Base-by-base conservation (phyloP, 2,113 vertebrate genomes). In the Holacanthus passer region DNA sequence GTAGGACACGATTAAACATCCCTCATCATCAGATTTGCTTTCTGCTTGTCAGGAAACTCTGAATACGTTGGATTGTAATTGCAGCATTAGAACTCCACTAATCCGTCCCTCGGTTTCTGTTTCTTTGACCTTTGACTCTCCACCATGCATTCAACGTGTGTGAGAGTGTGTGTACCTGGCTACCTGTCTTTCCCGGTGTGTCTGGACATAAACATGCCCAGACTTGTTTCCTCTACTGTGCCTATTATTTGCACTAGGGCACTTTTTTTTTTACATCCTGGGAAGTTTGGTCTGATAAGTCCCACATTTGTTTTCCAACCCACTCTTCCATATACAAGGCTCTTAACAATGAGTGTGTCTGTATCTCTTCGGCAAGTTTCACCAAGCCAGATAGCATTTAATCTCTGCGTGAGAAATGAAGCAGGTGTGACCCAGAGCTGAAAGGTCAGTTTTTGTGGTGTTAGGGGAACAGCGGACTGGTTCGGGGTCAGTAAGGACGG, bases 401-500 rank as follows among this genome's bases (percentile, higher is more conserved):
- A 31, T 62, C n/a, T 50, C 20, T 60, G 56, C 65, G 47, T 22
- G 35, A 56, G 31, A 48, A 48, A 48, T 37, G 2, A 48, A 47
- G 45, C 9, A 62, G 10, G 55, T 55, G 70, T 50, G 41, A 37
- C 8, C 52, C 55, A 17, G 64, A 63, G 39, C 70, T 93, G 67
- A 94, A 71, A 24, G 20, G n/a, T 16, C 31, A 32, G 43, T 88
- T 77, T 89, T 87, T 86, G 86, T 87, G 92, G 63, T 91, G 83
- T 82, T 92, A 99, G 98, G 96, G 97, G 98, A 86, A 99, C 98
- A 0, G 98, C 98, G 0, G 98, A 99, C 94, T 99, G 98, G 98
- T 99, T 99, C 64, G 98, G 98, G 45, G 96, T 99, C 83, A 98
- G 98, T 85, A 99, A 99, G 89, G 98, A 99, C 39, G 96, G 96